Conservation (phyloP, 2,113 vertebrate genomes). For the Anolis carolinensis region DNA sequence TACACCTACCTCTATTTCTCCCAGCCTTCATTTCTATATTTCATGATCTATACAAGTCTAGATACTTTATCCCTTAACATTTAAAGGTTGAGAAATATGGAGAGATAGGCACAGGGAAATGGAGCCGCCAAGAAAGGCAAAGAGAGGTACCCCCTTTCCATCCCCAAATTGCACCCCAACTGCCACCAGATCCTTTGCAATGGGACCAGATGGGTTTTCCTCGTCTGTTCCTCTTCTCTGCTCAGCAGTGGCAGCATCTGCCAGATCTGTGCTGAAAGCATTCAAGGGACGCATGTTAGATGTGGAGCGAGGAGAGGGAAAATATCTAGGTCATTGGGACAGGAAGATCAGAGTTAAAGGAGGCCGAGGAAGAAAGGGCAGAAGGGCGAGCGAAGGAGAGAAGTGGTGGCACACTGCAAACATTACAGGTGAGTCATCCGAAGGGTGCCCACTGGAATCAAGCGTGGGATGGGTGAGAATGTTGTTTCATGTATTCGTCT, state of each 20-base stretch:
- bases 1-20: too few relatives aligned
- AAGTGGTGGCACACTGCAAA: too few relatives aligned
- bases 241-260: background rate
- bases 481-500: background rate
- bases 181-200: background rate
- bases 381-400: too few relatives aligned
- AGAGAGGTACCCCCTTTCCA: too few relatives aligned
- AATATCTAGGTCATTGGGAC: slow-evolving; percentile 20
- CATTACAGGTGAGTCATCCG: background rate
- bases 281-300: background rate
- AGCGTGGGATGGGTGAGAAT: too few relatives aligned
- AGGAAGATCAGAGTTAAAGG: background rate
- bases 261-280: background rate
- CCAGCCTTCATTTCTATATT: too few relatives aligned
- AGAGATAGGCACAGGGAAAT: background rate
- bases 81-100: background rate
- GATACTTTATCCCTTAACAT: too few relatives aligned
- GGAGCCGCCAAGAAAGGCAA: too few relatives aligned
- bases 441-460: background rate
- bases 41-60: too few relatives aligned
- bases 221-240: background rate
- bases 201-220: background rate
- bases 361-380: background rate
- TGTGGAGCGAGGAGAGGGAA: background rate
- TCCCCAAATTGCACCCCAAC: too few relatives aligned